A percentile compares a stretch with the other conserved stretches of the same genome.
Evolutionary conservation across 2,113 vertebrate species (phyloP).

Genomic region (Phyllopteryx taeniolatus): DNA sequence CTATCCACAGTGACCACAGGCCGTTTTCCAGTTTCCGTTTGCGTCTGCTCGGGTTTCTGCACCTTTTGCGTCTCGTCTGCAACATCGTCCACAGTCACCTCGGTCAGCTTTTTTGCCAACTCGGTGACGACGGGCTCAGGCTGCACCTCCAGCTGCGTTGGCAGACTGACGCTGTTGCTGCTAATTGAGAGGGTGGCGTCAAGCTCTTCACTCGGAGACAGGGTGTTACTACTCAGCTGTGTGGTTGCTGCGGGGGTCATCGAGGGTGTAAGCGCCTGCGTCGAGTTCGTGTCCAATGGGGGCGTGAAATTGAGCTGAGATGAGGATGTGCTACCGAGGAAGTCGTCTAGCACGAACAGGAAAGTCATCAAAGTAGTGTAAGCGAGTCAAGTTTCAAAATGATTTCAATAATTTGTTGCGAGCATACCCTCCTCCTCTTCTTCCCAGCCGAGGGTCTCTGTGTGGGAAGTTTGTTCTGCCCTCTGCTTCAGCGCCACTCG

Average conservation of each 20-base stretch:
- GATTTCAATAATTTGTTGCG: background rate
- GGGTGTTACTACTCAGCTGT: conserved; percentile 34
- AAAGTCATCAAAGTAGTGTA: background rate
- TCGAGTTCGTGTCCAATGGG: conserved; percentile 58
- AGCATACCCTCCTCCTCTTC: conserved; percentile 87
- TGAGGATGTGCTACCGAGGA: conserved; percentile 73
- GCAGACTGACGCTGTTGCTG: conserved; percentile 88
- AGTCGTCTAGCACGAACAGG: conserved; percentile 76
- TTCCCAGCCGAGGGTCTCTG: conserved; percentile 88
- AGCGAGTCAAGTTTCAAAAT: background rate
- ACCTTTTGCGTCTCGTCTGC: conserved; percentile 21
- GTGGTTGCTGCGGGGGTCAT: conserved; percentile 13
- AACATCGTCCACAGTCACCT: conserved; percentile 56
- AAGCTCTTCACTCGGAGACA: conserved; percentile 47
- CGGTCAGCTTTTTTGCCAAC: conserved; percentile 54
- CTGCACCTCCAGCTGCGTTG: conserved; percentile 82
- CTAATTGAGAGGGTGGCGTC: conserved; percentile 83
- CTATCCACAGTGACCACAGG: conserved; percentile 29
- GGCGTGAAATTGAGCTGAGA: conserved; percentile 65
- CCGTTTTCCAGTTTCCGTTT: conserved; percentile 22
- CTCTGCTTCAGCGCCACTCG: conserved; percentile 92
- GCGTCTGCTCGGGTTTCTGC: conserved; percentile 23
- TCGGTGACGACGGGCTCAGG: conserved; percentile 21
- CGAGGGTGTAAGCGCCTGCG: conserved; percentile 2
- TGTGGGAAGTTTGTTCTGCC: conserved; percentile 84